Evolutionary conservation across 2,888 invertebrate species (phyloP).

Genomic region (Ditylenchus weischeri): DNA sequence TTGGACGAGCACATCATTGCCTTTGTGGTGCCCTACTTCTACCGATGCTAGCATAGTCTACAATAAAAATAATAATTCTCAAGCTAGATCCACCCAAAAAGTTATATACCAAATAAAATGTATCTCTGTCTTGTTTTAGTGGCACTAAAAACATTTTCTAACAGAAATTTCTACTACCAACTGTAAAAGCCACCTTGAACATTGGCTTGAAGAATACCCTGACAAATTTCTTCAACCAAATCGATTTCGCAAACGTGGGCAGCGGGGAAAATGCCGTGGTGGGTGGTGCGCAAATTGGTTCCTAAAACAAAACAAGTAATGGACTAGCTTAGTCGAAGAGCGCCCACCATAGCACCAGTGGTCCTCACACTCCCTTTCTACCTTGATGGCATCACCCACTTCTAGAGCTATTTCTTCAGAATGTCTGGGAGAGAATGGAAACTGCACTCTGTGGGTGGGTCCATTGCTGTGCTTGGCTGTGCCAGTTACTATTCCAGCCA

Average conservation of each 20-base stretch:
- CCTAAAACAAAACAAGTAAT: too few species aligned
- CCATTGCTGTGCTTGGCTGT: conserved; percentile 8
- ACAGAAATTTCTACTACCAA: not conserved
- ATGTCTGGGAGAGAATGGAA: conserved; percentile 90
- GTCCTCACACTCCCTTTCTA: conserved; percentile 81
- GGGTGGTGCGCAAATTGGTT: conserved; percentile 86
- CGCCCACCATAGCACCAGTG: conserved; percentile 93
- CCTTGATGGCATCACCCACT: conserved; percentile 93
- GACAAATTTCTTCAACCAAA: conserved; percentile 77
- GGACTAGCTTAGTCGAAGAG: too few species aligned
- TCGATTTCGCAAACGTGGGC: conserved; percentile 95
- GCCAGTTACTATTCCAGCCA: not conserved
- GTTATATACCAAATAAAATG: conserved; percentile 66
- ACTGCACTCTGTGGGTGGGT: conserved; percentile 69
- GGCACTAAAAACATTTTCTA: conserved; percentile 13
- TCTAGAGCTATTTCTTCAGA: conserved; percentile 92
- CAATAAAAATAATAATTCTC: too few species aligned
- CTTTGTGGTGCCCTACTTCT: conserved; percentile 91
- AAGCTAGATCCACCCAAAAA: too few species aligned
- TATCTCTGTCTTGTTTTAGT: conserved; percentile 50
- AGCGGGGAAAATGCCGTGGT: conserved; percentile 91
- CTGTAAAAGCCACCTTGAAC: conserved; percentile 30
- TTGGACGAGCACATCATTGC: conserved; percentile 76
- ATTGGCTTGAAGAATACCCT: conserved; percentile 63
- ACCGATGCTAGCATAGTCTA: conserved; percentile 62